Evolutionary conservation across 2,797 vertebrate genomes (phyloP), one percentile per base, ranked within the genome.

Genomic region (Helarctos malayanus): DNA sequence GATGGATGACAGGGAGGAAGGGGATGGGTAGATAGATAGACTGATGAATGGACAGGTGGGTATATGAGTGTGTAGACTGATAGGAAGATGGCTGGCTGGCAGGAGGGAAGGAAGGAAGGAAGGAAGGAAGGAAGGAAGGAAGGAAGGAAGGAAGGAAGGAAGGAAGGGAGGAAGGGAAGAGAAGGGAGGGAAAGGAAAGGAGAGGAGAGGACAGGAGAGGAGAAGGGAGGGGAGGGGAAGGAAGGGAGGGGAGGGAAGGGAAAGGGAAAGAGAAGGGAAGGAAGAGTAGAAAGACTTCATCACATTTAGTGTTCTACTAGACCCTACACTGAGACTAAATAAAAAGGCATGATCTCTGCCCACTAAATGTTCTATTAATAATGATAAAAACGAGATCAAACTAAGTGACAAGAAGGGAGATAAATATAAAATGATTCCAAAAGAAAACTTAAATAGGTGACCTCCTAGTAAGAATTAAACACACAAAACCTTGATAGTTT

Each of bases 371-470:
- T 57, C 85, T 56, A 6, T 61, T 82, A 52, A 52, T 89, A 78
- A 91, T 47, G 2, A 94, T 41, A n/a, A 83, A 91, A 88, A 92
- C 56, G n/a, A 68, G 29, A 68, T 54, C 23, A 71, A 54, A 59
- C 14, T 52, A 76, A 80, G 19, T 73, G 35, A 68, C 16, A 92
- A 41, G 38, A 82, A 93, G 25, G 54, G 21, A 68, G 3, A 88
- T 69, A 9, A 86, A 83, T 47, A 79, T 59, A 91, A 96, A 85
- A 59, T 82, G 38, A 81, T 71, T 76, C 56, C 52, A 89, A 71
- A 49, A 81, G 38, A 57, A 56, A 83, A 80, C 23, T 41, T 81
- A 71, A 78, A 38, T 15, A 85, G 29, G 41, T 47, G 41, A 86
- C 6, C 56, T 69, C 59, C 25, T 41, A 47, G 27, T 11, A 82